phyloP scores from a whole-genome alignment of 2,888 invertebrate species.

The Oxystoma pomonae region DNA sequence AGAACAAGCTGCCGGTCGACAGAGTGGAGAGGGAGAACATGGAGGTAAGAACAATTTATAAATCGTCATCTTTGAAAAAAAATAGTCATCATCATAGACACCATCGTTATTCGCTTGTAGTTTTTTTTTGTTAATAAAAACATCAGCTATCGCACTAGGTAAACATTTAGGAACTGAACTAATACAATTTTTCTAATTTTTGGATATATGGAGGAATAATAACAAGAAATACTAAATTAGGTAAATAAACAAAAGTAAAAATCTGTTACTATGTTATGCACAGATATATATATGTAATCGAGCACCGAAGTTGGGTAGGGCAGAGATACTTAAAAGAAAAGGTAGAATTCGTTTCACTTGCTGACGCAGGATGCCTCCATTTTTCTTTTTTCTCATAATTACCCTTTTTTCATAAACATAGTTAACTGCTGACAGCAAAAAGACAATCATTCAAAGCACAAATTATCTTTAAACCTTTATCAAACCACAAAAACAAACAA shows the following conservation, averaged over 20 bases:
- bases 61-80: slow-evolving; percentile 4
- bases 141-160: slow-evolving; percentile 12
- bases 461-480: no score
- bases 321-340: not conserved
- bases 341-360: no score
- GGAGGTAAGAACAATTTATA: slow-evolving; percentile 64
- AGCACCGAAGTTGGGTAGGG: slow-evolving; percentile 32
- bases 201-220: slow-evolving; percentile 37
- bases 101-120: slow-evolving; percentile 48
- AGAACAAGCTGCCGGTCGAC: slow-evolving; percentile 89
- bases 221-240: slow-evolving; percentile 37
- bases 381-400: no score
- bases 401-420: no score
- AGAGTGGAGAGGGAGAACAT: slow-evolving; percentile 80
- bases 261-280: slow-evolving; percentile 33
- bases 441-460: no score
- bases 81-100: slow-evolving; percentile 35
- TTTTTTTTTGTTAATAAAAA: slow-evolving; percentile 24
- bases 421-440: no score
- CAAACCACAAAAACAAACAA: no score
- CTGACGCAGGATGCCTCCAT: no score
- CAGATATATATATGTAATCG: slow-evolving; percentile 31
- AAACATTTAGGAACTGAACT: slow-evolving; percentile 31
- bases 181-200: slow-evolving; percentile 37
- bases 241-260: slow-evolving; percentile 35